Conservation (phyloP, 2,888 invertebrate species). For the Eupithecia centaureata region DNA sequence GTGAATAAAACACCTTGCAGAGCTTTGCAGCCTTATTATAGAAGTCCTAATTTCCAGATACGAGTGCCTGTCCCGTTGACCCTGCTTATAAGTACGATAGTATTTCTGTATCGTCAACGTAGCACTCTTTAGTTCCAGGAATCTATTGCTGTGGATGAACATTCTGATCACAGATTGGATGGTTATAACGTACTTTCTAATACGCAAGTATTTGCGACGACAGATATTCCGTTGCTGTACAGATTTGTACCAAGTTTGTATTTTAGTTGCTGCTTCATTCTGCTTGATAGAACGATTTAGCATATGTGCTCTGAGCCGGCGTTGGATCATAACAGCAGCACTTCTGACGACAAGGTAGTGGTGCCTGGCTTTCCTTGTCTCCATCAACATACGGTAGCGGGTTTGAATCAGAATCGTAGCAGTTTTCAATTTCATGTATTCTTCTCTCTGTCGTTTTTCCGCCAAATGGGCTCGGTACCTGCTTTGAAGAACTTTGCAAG, state of each 20-base stretch:
- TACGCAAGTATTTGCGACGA: constrained; percentile 53
- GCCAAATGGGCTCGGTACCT: constrained; percentile 57
- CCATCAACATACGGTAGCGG: constrained; percentile 59
- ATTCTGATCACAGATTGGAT: constrained; percentile 71
- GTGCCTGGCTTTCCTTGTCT: constrained; percentile 51
- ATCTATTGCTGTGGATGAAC: constrained; percentile 57
- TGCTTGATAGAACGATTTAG: constrained; percentile 46
- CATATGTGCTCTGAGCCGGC: constrained; percentile 60
- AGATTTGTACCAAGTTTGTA: constrained; percentile 72
- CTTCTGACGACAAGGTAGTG: constrained; percentile 57
- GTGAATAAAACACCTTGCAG: constrained; percentile 56
- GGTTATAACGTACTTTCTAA: constrained; percentile 56
- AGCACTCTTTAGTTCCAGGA: constrained; percentile 50
- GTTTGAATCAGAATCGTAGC: constrained; percentile 70
- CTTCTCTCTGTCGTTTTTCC: constrained; percentile 55
- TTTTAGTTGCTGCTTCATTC: constrained; percentile 57
- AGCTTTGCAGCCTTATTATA: constrained; percentile 57
- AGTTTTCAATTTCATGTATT: constrained; percentile 58
- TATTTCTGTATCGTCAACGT: constrained; percentile 66
- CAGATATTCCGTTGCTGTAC: constrained; percentile 55
- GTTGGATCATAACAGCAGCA: constrained; percentile 64
- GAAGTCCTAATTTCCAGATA: constrained; percentile 51
- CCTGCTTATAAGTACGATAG: constrained; percentile 64
- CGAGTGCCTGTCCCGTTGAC: constrained; percentile 48
- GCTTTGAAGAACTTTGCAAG: constrained; percentile 72